A percentile compares a stretch with the other conserved stretches of the same genome.
Evolutionary conservation across 2,113 vertebrate species (phyloP).

Genomic region (Pachypanchax playfairii): DNA sequence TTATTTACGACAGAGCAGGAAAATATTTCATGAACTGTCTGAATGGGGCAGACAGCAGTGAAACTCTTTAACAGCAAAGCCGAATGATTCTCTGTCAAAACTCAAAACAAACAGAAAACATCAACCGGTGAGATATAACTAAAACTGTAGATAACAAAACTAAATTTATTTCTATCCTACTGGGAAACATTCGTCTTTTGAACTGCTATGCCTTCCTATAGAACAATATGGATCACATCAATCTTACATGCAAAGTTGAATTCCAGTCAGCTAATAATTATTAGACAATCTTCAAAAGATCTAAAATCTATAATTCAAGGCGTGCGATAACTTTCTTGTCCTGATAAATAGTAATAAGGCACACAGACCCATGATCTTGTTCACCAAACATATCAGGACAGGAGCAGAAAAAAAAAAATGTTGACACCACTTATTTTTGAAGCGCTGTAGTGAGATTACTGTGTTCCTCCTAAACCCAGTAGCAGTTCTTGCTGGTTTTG

Average conservation of each 20-base stretch:
- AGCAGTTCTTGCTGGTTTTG: too few relatives aligned
- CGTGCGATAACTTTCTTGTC: too few relatives aligned
- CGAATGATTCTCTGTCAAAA: slow-evolving; percentile 10
- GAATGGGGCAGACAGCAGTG: slow-evolving; percentile 1
- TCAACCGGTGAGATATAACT: neutral
- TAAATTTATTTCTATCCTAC: neutral
- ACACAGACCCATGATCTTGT: too few relatives aligned
- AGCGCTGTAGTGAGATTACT: too few relatives aligned
- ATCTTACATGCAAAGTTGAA: neutral
- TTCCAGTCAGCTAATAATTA: neutral
- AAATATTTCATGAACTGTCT: slow-evolving; percentile 17
- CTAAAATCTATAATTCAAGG: neutral
- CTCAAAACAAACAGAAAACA: too few relatives aligned
- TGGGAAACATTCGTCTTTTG: neutral
- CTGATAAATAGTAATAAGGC: too few relatives aligned
- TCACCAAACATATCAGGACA: too few relatives aligned
- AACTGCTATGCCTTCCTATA: neutral
- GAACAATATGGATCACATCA: neutral
- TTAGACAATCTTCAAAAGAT: neutral
- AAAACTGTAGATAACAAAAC: slow-evolving; percentile 11
- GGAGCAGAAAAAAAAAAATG: too few relatives aligned
- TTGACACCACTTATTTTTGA: too few relatives aligned
- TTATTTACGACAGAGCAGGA: slow-evolving; percentile 29
- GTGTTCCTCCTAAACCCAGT: too few relatives aligned
- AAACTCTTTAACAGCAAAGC: slow-evolving; percentile 8